These are phyloP conservation scores for Stenchaetothrips biformis DNA, from an alignment of 2,888 invertebrate species.

Conservation along the genomic window DNA sequence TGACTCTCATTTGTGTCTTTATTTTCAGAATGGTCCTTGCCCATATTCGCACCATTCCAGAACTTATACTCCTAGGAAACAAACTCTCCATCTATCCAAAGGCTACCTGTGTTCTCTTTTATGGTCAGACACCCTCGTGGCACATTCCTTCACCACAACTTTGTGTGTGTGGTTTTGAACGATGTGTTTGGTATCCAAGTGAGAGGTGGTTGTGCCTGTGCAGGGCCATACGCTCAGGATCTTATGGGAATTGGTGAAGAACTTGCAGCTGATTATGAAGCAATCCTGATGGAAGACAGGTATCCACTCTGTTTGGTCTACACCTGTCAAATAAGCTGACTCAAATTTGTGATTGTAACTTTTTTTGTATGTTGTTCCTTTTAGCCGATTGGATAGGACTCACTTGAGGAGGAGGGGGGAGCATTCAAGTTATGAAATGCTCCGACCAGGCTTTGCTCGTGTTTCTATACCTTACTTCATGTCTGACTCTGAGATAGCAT, in stretches of 20 bases:
- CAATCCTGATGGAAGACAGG: constrained; percentile 60
- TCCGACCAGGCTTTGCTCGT: constrained; percentile 81
- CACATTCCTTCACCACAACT: constrained; percentile 82
- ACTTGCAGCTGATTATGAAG: constrained; percentile 69
- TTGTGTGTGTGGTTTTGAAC: constrained; percentile 79
- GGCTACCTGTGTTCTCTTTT: constrained; percentile 79
- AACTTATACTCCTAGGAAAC: constrained; percentile 71
- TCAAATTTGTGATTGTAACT: neutral
- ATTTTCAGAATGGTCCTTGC: constrained; percentile 67
- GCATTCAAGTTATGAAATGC: constrained; percentile 58
- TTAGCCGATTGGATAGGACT: constrained; percentile 51
- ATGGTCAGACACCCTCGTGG: constrained; percentile 76
- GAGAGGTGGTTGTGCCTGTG: constrained; percentile 72
- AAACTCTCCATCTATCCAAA: constrained; percentile 59
- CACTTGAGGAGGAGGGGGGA: constrained; percentile 51
- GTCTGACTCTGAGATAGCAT: constrained; percentile 71
- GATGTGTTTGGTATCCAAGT: constrained; percentile 90
- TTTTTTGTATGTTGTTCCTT: constrained; percentile 30
- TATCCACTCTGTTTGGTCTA: constrained; percentile 38
- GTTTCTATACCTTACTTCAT: constrained; percentile 82
- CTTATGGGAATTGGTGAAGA: constrained; percentile 76
- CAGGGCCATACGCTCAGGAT: constrained; percentile 79
- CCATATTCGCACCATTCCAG: constrained; percentile 73
- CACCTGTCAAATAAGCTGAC: neutral
- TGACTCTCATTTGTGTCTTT: constrained; percentile 36